These are phyloP conservation scores for Conopomorpha cramerella DNA, from an alignment of 1,140 invertebrate genomes.

Conservation along the genomic window DNA sequence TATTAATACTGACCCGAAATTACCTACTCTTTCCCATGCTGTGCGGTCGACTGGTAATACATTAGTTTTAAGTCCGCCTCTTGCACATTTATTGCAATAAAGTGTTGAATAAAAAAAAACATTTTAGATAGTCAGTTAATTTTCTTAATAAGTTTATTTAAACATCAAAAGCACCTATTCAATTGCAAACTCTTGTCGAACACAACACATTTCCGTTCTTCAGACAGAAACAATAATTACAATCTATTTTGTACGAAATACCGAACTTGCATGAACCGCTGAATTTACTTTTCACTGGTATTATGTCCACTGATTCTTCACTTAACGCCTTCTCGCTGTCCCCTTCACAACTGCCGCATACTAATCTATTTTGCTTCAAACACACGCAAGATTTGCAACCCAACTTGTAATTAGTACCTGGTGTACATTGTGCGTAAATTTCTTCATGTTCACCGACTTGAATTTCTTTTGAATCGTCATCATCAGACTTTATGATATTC, in stretches of 20 bases:
- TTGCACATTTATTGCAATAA: no score
- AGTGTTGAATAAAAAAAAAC: no score
- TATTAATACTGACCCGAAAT: no score
- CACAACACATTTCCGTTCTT: constrained; percentile 31
- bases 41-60: no score
- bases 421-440: constrained; percentile 24
- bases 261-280: constrained; percentile 18
- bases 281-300: constrained; percentile 17
- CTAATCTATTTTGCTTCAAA: constrained; percentile 30
- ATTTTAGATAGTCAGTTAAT: no score
- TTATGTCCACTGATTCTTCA: constrained; percentile 19
- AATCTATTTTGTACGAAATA: constrained; percentile 24
- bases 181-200: no score
- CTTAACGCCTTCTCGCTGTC: not conserved
- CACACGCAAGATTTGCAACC: constrained; percentile 29
- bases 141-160: no score
- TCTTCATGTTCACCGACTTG: constrained; percentile 11
- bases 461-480: not conserved
- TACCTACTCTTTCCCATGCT: no score
- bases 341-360: constrained; percentile 16
- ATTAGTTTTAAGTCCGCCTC: no score
- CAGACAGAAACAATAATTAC: constrained; percentile 36
- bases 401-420: constrained; percentile 16
- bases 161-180: no score
- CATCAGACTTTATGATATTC: constrained; percentile 1